Evolutionary conservation across 1,140 invertebrate genomes (phyloP), one percentile per base, ranked within the genome.

Genomic region (Drosophila prosaltans): DNA sequence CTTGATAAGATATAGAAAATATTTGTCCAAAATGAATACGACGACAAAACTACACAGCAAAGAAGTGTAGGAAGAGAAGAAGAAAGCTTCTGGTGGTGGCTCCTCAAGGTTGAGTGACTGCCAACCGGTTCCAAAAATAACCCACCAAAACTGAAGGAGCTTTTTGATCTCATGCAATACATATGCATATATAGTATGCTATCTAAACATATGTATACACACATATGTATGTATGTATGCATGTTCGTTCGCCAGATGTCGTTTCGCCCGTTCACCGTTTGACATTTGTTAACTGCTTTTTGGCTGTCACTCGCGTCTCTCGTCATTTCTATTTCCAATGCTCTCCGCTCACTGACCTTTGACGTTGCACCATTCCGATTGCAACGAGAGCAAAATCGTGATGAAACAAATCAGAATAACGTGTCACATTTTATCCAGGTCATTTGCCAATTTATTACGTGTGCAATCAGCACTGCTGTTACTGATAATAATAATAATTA

Each of bases 121-220:
- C 55, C 48, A 78, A 80, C 78, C 63, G 74, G 81, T 85, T 85
- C 78, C 75, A 60, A 82, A 86, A 86, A 86, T 85, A 86, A 70
- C 24, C 45, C 24, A 51, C 24, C 21, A 51, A 45, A 51, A 51
- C 45, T 9, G 5, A 51, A 51, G 45, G 45, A 51, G 45, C 45
- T 51, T 51, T 51, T 26, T 9, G 24, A 72, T 60, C 60, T 36
- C 36, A 59, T 60, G 45, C 60, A 45, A 60, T 59, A 32, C 51
- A 21, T 21, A 51, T 51, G 21, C 10, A 24, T 24, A 7, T 21
- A 16, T 21, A 39, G 11, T 30, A 36, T 36, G 32, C 32, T 36
- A 36, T 36, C 9, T 16, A 2, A 3, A 51, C 26, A 48, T 40
- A 8, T 57, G 72, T 69, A 30, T 40, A 11, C 24, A 51, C 24